A percentile compares a stretch with the other conserved stretches of the same genome.
Conservation (phyloP, 92 coral and sea anemone genomes). For the Scolanthus callimorphus region DNA sequence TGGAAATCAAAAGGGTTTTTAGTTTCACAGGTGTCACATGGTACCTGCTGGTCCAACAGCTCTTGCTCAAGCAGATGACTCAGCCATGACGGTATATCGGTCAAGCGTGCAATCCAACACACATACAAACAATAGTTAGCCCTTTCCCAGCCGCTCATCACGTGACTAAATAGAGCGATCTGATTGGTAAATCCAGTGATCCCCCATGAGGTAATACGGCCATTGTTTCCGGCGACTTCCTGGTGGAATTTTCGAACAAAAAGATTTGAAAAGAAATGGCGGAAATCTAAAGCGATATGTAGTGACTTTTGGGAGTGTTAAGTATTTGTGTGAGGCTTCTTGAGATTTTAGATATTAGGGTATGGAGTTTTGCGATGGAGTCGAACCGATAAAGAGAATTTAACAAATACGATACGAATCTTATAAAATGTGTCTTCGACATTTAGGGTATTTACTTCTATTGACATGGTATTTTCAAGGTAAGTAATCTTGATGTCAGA, state of each 20-base stretch:
- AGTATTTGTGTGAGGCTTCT: not conserved
- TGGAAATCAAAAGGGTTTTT: too few relatives aligned
- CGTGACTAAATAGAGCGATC: slow-evolving; percentile 15
- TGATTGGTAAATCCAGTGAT: slow-evolving; percentile 34
- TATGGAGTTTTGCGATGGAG: too few relatives aligned
- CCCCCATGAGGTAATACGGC: slow-evolving; percentile 36
- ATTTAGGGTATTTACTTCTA: slow-evolving; percentile 14
- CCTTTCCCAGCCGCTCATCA: slow-evolving; percentile 31
- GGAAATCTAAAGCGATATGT: not conserved
- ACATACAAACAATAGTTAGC: slow-evolving; percentile 2
- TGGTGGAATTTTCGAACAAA: slow-evolving; percentile 9
- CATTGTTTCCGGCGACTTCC: slow-evolving; percentile 25
- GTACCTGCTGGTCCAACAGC: too few relatives aligned
- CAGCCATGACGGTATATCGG: slow-evolving; percentile 72
- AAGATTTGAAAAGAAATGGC: not conserved
- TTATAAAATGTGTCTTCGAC: too few relatives aligned
- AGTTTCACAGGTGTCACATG: too few relatives aligned
- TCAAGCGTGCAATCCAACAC: slow-evolving; percentile 33
- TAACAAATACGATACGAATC: too few relatives aligned
- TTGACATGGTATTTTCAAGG: slow-evolving; percentile 12
- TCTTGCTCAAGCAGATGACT: too few relatives aligned
- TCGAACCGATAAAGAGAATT: not conserved
- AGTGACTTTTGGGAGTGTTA: not conserved
- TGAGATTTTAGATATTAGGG: too few relatives aligned
- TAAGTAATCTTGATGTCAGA: not conserved